Evolutionary conservation across 2,113 vertebrate species (phyloP), one percentile per base, ranked within the genome.

Genomic region (Turnix velox): DNA sequence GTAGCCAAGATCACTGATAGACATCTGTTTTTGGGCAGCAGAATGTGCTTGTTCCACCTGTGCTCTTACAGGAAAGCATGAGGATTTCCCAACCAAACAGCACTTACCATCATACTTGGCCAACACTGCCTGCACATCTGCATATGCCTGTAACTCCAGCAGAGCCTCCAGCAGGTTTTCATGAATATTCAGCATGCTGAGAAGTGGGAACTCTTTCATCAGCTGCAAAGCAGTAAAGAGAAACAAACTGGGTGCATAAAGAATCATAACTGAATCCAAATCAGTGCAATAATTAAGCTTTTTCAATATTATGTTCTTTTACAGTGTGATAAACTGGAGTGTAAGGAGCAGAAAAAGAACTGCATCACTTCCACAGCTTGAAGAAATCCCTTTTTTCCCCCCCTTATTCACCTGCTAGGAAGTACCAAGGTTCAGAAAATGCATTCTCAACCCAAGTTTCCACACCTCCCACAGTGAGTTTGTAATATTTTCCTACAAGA

Each of bases 101-200:
- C 80, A 78, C 98, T 97, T 90, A 99, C 99, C 99, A 78, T 99
- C 99, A 79, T 99, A 99, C 98, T 99, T 99, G 25, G 99, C 99
- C 72, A 99, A 97, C 82, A 99, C 99, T 95, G 99, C 99, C 97
- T 99, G 99, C 75, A 99, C 99, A 97, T 99, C 99, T 91, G 99
- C 99, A 24, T 99, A 99, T 37, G 99, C 99, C 93, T 99, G 99
- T 72, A 99, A 97, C 95, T 99, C 99, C 97, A 99, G 97, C 90
- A 99, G 98, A 15, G 99, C 98, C 96, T 99, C 99, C 73, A 99
- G 95, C 55, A 99, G 98, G 96, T 99, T 99, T 97, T 99, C 99
- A 55, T 99, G 99, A 97, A 99, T 99, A 97, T 99, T 99, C 98
- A 99, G 97, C 98, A 99, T 99, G 94, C 99, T 99, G 94, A 99